A percentile compares a stretch with the other conserved stretches of the same genome.
Conservation (phyloP, 1,140 invertebrate species). For the Pristionchus pacificus region DNA sequence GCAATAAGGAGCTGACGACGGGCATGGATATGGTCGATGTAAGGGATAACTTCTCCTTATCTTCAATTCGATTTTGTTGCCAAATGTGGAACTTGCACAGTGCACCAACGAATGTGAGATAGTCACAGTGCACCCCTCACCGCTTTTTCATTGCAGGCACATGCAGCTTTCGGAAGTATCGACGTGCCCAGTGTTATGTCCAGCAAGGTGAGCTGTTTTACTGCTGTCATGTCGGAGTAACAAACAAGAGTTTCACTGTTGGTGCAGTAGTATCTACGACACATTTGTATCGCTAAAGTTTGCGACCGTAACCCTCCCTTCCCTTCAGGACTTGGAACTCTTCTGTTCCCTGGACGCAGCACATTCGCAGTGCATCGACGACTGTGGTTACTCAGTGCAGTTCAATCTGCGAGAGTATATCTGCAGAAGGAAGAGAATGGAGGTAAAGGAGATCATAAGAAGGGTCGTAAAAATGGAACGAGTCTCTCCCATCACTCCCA, state of each 20-base stretch:
- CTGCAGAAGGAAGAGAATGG: conserved; percentile 32
- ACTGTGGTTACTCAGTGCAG: conserved; percentile 49
- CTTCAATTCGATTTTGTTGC: background rate
- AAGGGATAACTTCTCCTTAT: background rate
- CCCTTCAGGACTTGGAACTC: conserved; percentile 38
- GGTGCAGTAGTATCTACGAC: background rate
- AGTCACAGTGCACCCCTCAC: background rate
- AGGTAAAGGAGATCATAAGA: no score
- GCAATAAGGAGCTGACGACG: conserved; percentile 47
- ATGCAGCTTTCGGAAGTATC: conserved; percentile 54
- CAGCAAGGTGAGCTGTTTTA: background rate
- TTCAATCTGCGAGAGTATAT: conserved; percentile 57
- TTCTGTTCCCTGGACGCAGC: conserved; percentile 50
- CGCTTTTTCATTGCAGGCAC: conserved; percentile 40
- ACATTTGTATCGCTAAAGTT: background rate
- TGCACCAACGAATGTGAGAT: background rate
- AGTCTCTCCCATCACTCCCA: no score
- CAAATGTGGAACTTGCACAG: no score
- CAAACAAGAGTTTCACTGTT: no score
- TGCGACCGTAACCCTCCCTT: background rate
- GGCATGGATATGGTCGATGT: conserved; percentile 57
- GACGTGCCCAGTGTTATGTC: conserved; percentile 55
- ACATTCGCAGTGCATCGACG: conserved; percentile 50
- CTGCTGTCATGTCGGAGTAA: no score
- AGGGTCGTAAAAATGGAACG: no score